Evolutionary conservation across 2,888 invertebrate species (phyloP), one percentile per base, ranked within the genome.

Genomic region (Allophyes oxyacanthae): DNA sequence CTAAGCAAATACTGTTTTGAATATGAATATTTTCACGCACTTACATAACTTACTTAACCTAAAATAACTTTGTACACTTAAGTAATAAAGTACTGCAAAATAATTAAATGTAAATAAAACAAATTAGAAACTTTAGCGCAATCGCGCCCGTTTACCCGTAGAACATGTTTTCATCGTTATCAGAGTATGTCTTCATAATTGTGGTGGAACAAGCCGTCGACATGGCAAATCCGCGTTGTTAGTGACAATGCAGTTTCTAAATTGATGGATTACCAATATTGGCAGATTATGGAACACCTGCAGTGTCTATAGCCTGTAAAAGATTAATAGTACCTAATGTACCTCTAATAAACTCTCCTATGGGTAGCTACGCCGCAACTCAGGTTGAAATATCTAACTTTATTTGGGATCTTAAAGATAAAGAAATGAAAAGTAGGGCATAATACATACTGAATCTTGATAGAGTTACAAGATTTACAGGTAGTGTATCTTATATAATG

Each of bases 181-280:
- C 87, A 90, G 91, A 92, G 78, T 92, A 92, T 86, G 88, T 89
- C 91, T 85, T 83, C 85, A 86, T 89, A 86, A 91, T 88, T 82
- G 82, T 77, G 73, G 72, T 69, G 74, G 74, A 77, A 86, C 83
- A 88, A 86, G 44, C 38, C 58, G 46, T 45, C 51, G 49, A 62
- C 50, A 58, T 57, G 55, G 77, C 75, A 82, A 79, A 86, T 87
- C 81, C 83, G 86, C 85, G 83, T 84, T 81, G 75, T 78, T 77
- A 70, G 71, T 66, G 65, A 72, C 70, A 70, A 55, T 54, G 38
- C 64, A 69, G 70, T 75, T 75, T 72, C 72, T 74, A 30, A 33
- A 52, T 54, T 44, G 20, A 34, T 59, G 34, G 33, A 56, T 30
- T 42, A 28, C 46, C 33, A 36, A 20, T 41, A 51, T 50, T 55